These are phyloP conservation scores for Stylophora pistillata DNA, from an alignment of 64 coral and sea anemone species.

Conservation along the genomic window DNA sequence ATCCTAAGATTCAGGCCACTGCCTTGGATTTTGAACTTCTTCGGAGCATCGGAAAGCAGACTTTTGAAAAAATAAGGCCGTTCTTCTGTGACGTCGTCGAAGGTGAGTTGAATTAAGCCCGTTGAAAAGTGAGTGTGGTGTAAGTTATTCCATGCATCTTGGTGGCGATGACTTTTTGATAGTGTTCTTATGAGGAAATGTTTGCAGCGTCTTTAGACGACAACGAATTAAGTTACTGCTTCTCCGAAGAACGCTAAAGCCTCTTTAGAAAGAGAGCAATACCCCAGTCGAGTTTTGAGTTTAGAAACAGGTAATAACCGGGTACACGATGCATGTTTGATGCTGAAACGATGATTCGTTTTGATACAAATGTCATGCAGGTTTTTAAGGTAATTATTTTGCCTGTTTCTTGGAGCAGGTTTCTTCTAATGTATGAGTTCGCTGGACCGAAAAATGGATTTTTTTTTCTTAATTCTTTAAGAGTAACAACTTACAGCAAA, in stretches of 20 bases:
- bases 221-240: constrained; percentile 3
- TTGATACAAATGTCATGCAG: background rate
- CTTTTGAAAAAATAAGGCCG: constrained; percentile 44
- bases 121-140: too few species aligned
- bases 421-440: too few species aligned
- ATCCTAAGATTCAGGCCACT: constrained; percentile 10
- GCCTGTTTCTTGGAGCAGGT: too few species aligned
- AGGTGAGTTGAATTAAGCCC: background rate
- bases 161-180: background rate
- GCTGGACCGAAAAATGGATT: background rate
- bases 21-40: constrained; percentile 50
- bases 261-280: background rate
- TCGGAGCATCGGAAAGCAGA: constrained; percentile 21
- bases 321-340: background rate
- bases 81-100: constrained; percentile 30
- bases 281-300: background rate
- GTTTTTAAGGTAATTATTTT: too few species aligned
- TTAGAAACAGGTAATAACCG: background rate
- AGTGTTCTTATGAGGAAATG: background rate
- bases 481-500: constrained; percentile 28
- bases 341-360: background rate
- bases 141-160: background rate
- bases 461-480: background rate
- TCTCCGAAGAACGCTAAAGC: background rate
- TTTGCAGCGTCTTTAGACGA: constrained; percentile 4